Percentiles rank a stretch among this genome's conserved stretches.
Conservation (phyloP, 2,888 invertebrate genomes). For the Corythucha ciliata region DNA sequence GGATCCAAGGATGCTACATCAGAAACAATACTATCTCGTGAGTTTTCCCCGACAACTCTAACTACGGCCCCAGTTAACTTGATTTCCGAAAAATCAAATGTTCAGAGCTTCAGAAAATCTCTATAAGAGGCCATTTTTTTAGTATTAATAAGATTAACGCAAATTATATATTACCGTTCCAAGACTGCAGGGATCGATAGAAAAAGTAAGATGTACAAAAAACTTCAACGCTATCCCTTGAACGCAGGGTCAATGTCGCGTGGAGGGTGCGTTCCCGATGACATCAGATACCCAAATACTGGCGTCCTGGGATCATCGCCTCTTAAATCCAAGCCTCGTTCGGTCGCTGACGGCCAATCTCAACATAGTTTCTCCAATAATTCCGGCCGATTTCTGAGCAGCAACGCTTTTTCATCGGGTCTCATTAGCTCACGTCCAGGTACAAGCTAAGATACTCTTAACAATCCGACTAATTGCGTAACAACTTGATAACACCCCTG, state of each 20-base stretch:
- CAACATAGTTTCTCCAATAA: slow-evolving; percentile 80
- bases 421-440: slow-evolving; percentile 64
- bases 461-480: not conserved
- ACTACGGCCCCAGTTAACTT: too few relatives aligned
- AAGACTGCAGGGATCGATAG: too few relatives aligned
- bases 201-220: too few relatives aligned
- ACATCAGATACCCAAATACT: slow-evolving; percentile 64
- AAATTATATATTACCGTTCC: too few relatives aligned
- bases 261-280: slow-evolving; percentile 46
- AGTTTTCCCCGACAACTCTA: too few relatives aligned
- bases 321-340: slow-evolving; percentile 52
- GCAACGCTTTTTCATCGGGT: slow-evolving; percentile 57
- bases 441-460: slow-evolving; percentile 37
- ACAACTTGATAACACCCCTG: not conserved
- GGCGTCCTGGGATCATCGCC: slow-evolving; percentile 44
- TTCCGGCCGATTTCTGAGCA: slow-evolving; percentile 62
- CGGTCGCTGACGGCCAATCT: slow-evolving; percentile 79
- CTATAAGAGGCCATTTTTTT: too few relatives aligned
- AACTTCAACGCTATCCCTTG: too few relatives aligned
- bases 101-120: too few relatives aligned
- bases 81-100: too few relatives aligned
- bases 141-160: too few relatives aligned
- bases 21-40: too few relatives aligned
- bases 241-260: slow-evolving; percentile 27
- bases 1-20: too few relatives aligned